These are phyloP conservation scores for Thunnus maccoyii DNA, from an alignment of 2,113 vertebrate species.

Conservation along the genomic window DNA sequence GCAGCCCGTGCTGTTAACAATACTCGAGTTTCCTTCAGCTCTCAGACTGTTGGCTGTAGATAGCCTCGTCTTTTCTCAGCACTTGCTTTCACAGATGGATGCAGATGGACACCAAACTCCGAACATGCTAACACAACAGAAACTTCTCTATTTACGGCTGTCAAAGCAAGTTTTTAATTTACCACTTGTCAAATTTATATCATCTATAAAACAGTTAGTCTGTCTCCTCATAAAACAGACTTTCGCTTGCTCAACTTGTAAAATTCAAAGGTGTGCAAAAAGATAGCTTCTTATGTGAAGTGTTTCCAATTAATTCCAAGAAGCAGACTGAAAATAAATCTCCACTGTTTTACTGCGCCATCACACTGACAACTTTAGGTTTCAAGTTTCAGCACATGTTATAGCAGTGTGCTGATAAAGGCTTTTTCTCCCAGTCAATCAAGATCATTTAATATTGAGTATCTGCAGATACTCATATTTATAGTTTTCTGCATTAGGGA, in stretches of 20 bases:
- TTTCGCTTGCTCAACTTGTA: conserved; percentile 30
- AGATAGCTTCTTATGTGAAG: conserved; percentile 39
- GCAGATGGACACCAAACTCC: conserved; percentile 38
- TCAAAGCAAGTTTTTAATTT: conserved; percentile 53
- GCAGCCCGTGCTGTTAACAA: conserved; percentile 19
- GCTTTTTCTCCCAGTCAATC: background rate
- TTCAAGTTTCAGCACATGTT: background rate
- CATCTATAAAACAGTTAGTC: conserved; percentile 22
- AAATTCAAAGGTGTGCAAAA: conserved; percentile 41
- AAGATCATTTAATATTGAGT: background rate
- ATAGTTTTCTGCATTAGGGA: background rate
- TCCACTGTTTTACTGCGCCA: conserved; percentile 27
- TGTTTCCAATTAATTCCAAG: conserved; percentile 40
- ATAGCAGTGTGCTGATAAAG: too few species aligned
- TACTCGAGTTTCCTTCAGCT: conserved; percentile 14
- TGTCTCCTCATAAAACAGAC: conserved; percentile 28
- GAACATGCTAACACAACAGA: conserved; percentile 41
- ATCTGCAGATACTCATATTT: background rate
- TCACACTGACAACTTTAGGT: background rate
- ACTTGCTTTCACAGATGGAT: conserved; percentile 35
- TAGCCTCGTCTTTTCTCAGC: background rate
- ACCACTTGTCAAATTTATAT: conserved; percentile 26
- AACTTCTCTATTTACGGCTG: conserved; percentile 41
- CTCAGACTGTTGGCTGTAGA: conserved; percentile 14
- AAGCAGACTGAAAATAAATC: conserved; percentile 39